A percentile compares a stretch with the other conserved stretches of the same genome.
Evolutionary conservation across 1,140 invertebrate species (phyloP).

Genomic region (Drosophila tani): DNA sequence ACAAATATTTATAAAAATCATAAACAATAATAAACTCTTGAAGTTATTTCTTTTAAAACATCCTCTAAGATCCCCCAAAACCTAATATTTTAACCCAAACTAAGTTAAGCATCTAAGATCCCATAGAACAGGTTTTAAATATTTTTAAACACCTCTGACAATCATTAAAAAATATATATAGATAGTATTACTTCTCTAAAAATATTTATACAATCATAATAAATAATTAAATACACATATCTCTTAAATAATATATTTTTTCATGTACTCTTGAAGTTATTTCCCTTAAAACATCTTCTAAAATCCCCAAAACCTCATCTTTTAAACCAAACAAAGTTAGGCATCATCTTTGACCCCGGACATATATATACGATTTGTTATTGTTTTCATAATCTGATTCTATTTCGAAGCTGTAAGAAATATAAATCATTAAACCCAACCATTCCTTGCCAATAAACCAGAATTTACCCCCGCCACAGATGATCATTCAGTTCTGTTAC

Average conservation of each 20-base stretch:
- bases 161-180: no score
- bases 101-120: neutral
- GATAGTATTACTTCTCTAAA: no score
- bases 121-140: no score
- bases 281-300: neutral
- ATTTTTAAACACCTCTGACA: no score
- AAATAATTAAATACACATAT: neutral
- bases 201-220: neutral
- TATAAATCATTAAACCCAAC: conserved; percentile 36
- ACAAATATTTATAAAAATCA: no score
- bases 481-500: conserved; percentile 37
- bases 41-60: neutral
- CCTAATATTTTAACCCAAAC: neutral
- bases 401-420: neutral
- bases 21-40: neutral
- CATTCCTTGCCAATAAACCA: conserved; percentile 41
- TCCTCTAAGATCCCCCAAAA: neutral
- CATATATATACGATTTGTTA: conserved; percentile 5
- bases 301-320: no score
- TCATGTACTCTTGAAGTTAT: neutral
- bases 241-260: neutral
- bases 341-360: neutral
- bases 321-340: neutral
- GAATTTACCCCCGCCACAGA: neutral
- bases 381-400: conserved; percentile 20